phyloP scores from a whole-genome alignment of 2,113 vertebrate species.

The Strix uralensis region DNA sequence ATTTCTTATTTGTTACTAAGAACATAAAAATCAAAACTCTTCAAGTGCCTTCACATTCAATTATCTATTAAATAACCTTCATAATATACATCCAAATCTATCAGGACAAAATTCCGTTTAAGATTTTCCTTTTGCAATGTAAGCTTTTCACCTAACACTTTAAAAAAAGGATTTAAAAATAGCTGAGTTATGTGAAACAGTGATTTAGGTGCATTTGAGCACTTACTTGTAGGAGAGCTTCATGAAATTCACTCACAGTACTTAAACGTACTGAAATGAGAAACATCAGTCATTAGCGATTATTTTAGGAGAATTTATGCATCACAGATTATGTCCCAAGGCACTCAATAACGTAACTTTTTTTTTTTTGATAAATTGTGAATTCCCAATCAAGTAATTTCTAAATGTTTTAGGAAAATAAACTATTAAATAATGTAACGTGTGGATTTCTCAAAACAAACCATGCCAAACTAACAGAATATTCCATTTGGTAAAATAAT shows the following conservation, averaged over 20 bases:
- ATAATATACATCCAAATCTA: not conserved
- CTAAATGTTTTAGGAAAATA: not conserved
- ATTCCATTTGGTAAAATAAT: not conserved
- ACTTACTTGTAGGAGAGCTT: not conserved
- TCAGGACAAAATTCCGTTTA: not conserved
- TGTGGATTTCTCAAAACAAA: not conserved
- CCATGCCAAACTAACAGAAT: not conserved
- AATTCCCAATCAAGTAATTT: not conserved
- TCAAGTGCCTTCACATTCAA: not conserved
- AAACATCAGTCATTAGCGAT: not conserved
- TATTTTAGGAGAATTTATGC: not conserved
- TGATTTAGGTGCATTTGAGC: not conserved
- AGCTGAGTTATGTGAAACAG: not conserved
- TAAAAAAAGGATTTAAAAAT: not conserved
- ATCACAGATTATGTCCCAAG: not conserved
- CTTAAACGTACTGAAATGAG: accelerated
- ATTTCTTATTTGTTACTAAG: not conserved
- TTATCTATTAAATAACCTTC: not conserved
- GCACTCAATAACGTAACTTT: not conserved
- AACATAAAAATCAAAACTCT: not conserved
- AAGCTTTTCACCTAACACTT: not conserved
- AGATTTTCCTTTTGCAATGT: not conserved
- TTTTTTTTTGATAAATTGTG: not conserved
- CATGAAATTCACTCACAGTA: not conserved
- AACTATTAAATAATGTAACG: not conserved